A percentile compares a stretch with the other conserved stretches of the same genome.
These are phyloP conservation scores for Hedya salicella DNA, from an alignment of 2,888 invertebrate species.

Conservation along the genomic window DNA sequence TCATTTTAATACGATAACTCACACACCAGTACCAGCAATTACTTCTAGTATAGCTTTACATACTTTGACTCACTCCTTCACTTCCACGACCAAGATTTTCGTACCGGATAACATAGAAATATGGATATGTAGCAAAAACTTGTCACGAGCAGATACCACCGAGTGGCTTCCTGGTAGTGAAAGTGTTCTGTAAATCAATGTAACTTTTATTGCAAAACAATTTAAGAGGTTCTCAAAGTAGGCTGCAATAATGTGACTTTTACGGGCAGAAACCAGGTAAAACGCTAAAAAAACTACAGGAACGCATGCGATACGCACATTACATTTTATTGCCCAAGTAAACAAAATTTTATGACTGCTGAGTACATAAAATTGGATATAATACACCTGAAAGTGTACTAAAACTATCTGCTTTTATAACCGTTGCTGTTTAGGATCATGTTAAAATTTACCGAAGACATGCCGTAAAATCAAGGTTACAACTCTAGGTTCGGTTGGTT, in stretches of 20 bases:
- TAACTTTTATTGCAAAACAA: no score
- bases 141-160: no score
- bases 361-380: conserved; percentile 38
- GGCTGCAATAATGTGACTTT: conserved; percentile 8
- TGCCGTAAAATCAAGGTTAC: conserved; percentile 1
- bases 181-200: no score
- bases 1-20: no score
- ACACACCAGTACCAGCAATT: no score
- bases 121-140: no score
- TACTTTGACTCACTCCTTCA: no score
- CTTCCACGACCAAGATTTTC: no score
- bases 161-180: no score
- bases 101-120: no score
- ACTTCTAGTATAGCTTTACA: no score
- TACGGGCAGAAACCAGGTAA: conserved; percentile 16
- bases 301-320: conserved; percentile 39
- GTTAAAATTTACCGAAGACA: not conserved
- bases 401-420: conserved; percentile 32
- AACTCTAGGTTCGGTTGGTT: no score
- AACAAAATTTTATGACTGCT: conserved; percentile 37
- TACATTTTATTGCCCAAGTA: conserved; percentile 41
- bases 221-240: not conserved
- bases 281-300: conserved; percentile 32
- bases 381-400: conserved; percentile 40
- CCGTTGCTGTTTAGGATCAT: not conserved